Evolutionary conservation across 2,888 invertebrate species (phyloP), one percentile per base, ranked within the genome.

Genomic region (Rosalia funebris): DNA sequence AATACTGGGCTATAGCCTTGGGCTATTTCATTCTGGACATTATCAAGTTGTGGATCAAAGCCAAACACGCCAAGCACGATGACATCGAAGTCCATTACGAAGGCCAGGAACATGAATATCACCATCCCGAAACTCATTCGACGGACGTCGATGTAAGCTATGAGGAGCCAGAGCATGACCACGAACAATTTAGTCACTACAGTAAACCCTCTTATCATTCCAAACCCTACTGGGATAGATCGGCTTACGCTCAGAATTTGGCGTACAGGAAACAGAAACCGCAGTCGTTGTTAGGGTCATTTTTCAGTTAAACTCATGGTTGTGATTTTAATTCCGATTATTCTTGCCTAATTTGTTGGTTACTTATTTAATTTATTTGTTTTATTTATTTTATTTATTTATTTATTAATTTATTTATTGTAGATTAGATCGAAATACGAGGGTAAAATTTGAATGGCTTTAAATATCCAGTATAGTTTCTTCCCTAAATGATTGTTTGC

Each of bases 1-100:
- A 92, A 80, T 91, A 92, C 85, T 89, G 91, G 82, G 83, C 88
- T 17, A 86, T 92, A 52, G 91, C 91, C 0, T 75, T 90, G 0
- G 79, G 88, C 16, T 89, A 89, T 1, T 80, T 92, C 45, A 80
- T 87, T 1, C 85, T 92, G 73, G 91, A 91, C 80, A 82, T 89
- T 37, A 88, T 88, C 0, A 84, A 89, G 46, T 88, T 91, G 77
- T 92, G 90, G 88, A 81, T 91, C 11, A 91, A 91, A 63, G 72
- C 91, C 47, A 92, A 91, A 79, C 88, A 90, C 47, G 83, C 81
- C 0, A 85, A 85, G 48, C 83, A 83, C 45, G 62, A 57, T 1
- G 60, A 56, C 1, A 39, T 57, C 5, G 57, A 57, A 1, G 54
- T 69, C 17, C 57, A 64, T 31, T 67, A 67, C 37, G 55, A 64